Evolutionary conservation across 2,797 vertebrate genomes (phyloP).

Genomic region (Tauraco hartlaubi): DNA sequence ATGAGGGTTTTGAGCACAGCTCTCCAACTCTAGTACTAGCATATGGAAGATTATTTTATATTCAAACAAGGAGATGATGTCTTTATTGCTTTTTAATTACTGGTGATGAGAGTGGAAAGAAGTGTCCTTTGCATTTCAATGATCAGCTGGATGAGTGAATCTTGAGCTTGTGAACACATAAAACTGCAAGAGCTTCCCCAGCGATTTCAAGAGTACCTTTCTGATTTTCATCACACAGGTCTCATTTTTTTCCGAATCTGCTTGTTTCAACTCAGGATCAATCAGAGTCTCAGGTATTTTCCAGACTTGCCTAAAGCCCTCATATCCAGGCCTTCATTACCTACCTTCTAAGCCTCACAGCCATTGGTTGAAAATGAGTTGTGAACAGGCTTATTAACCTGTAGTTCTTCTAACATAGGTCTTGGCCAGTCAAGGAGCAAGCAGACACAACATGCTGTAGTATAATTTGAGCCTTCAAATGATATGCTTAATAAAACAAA

Average conservation of each 20-base stretch:
- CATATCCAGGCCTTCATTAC: background rate
- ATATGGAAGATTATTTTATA: background rate
- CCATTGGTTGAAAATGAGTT: background rate
- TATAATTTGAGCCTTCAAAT: background rate
- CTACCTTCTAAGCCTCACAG: background rate
- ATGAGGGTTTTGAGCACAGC: background rate
- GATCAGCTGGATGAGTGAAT: background rate
- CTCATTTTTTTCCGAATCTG: background rate
- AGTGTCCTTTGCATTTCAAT: background rate
- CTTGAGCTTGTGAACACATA: background rate
- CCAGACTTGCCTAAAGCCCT: background rate
- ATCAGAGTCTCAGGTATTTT: background rate
- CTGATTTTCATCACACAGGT: fast-evolving
- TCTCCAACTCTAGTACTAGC: background rate
- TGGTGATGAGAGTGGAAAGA: background rate
- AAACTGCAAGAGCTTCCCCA: background rate
- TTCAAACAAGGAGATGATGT: background rate
- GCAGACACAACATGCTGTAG: background rate
- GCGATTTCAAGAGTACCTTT: background rate
- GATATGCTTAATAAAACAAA: background rate
- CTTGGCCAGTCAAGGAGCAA: background rate
- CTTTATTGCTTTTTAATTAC: background rate
- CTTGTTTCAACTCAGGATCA: background rate
- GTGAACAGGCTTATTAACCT: background rate
- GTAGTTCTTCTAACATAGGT: background rate